Evolutionary conservation across 2,113 vertebrate species (phyloP), one percentile per base, ranked within the genome.

Genomic region (Sus scrofa): DNA sequence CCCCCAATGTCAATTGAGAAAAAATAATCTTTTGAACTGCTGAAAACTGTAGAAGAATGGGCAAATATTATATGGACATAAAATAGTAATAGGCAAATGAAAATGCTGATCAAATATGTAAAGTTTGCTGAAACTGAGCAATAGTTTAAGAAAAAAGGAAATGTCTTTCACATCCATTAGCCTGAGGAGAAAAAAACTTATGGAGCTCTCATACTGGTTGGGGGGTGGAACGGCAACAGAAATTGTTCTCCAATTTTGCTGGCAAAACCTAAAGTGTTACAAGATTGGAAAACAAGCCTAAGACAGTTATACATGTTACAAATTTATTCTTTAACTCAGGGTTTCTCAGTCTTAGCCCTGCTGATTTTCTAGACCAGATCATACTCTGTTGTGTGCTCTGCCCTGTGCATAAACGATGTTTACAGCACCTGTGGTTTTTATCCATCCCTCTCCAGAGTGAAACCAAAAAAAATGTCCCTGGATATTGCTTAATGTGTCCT

Each of bases 121-220:
- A 73, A 13, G 6, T 73, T 54, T 81, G 16, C 20, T 79, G 44
- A 79, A n/a, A 63, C 26, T 50, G 34, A 75, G 32, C 7, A 44
- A 88, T 8, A 56, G 37, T n/a, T 86, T 37, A 62, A 70, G 54
- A 37, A 94, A 65, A n/a, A n/a, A 77, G 60, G 32, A 70, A 85
- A 19, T 39, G 7, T 24, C 19, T 70, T 37, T 70, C 39, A 70
- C 5, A 39, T 20, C 1, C 22, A 56, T 62, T 18, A 56, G 6
- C 2, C n/a, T n/a, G 2, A 1, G 6, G n/a, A 3, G 3, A 6
- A 11, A 30, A 56, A 54, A 18, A 3, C 22, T 4, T n/a, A 37
- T n/a, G 34, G n/a, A 11, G 11, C 24, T 70, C 19, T 63, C 32
- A 56, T 0, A 0, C 2, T 62, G 2, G 44, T 54, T 37, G 30